Evolutionary conservation across 2,113 vertebrate species (phyloP).

Genomic region (Thalassoma bifasciatum): DNA sequence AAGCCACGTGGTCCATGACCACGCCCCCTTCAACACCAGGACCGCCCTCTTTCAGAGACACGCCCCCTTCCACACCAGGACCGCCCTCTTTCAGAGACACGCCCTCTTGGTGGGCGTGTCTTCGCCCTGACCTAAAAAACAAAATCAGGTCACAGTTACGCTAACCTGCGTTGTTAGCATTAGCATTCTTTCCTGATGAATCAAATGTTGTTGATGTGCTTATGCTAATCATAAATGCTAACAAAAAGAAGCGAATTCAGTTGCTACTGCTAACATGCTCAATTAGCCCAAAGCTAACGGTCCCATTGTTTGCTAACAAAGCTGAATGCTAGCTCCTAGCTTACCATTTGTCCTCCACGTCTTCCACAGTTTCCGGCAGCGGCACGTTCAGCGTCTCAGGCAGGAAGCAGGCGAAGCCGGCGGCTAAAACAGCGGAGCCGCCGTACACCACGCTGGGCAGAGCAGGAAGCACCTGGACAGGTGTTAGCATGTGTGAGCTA

Average conservation of each 20-base stretch:
- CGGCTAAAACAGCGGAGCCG: conserved; percentile 79
- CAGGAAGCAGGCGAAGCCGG: conserved; percentile 81
- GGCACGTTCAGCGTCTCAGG: conserved; percentile 88
- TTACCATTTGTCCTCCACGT: conserved; percentile 84
- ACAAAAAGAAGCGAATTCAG: too few relatives aligned
- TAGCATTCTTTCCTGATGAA: too few relatives aligned
- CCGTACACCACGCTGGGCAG: conserved; percentile 89
- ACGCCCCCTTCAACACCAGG: accelerated
- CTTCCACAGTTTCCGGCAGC: conserved; percentile 89
- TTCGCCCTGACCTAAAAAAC: conserved; percentile 55
- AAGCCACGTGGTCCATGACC: too few relatives aligned
- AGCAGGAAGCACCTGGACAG: conserved; percentile 77
- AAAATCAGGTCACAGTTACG: not conserved
- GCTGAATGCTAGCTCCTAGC: not conserved
- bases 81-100: not conserved
- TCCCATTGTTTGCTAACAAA: not conserved
- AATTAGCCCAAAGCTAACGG: too few relatives aligned
- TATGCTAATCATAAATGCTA: too few relatives aligned
- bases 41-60: not conserved
- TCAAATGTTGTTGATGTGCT: too few relatives aligned
- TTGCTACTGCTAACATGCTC: too few relatives aligned
- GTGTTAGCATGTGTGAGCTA: not conserved
- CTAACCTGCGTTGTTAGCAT: not conserved
- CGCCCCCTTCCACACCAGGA: accelerated
- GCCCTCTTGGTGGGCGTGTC: not conserved